phyloP scores from a whole-genome alignment of 2,888 invertebrate genomes.

The Hanleya hanleyi region DNA sequence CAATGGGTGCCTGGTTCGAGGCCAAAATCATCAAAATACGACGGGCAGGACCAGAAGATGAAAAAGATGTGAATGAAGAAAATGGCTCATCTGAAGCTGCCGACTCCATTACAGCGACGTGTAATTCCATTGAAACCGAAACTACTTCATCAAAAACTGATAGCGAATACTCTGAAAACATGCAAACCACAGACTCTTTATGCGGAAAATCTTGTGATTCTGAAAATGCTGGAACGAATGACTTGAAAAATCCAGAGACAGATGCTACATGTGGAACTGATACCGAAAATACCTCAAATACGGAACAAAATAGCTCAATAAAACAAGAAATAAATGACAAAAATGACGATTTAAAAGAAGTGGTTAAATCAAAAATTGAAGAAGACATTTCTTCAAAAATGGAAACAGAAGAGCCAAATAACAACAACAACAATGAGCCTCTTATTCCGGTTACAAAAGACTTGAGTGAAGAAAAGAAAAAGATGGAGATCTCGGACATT shows the following conservation, averaged over 20 bases:
- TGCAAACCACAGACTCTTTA: neutral
- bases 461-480: neutral
- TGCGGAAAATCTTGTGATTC: too few species aligned
- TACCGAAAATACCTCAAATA: neutral
- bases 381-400: neutral
- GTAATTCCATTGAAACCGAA: constrained; percentile 15
- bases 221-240: too few species aligned
- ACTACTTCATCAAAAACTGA: constrained; percentile 30
- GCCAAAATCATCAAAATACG: constrained; percentile 74
- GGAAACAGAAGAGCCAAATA: neutral
- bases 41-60: neutral
- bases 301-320: neutral
- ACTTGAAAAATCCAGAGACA: neutral
- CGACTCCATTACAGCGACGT: constrained; percentile 19
- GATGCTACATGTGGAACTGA: neutral
- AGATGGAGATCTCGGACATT: neutral
- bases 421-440: neutral
- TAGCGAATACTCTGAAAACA: neutral
- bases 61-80: neutral
- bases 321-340: neutral
- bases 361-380: neutral
- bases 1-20: constrained; percentile 84
- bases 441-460: too few species aligned
- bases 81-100: neutral
- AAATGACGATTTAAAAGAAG: neutral